Conservation (phyloP, 2,888 invertebrate genomes). For the Mechanitis mazaeus region DNA sequence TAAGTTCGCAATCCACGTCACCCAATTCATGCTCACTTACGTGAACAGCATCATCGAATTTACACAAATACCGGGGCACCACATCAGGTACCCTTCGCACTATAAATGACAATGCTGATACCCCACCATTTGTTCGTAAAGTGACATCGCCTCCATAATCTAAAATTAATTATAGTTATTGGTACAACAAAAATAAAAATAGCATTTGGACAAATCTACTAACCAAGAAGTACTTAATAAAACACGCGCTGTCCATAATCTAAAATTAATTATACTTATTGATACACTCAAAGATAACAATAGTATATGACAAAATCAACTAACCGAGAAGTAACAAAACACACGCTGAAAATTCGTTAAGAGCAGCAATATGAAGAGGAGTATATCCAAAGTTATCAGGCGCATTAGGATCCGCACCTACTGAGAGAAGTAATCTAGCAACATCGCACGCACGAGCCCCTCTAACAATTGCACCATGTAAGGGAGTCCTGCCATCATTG, state of each 20-base stretch:
- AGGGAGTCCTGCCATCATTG: constrained; percentile 84
- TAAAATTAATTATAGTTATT: constrained; percentile 34
- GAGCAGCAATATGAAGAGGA: constrained; percentile 87
- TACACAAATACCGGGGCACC: constrained; percentile 81
- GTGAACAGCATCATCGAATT: constrained; percentile 85
- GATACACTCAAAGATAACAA: background rate
- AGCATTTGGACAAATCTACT: constrained; percentile 16
- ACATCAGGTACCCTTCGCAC: constrained; percentile 90
- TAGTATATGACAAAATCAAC: background rate
- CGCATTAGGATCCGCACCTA: constrained; percentile 84
- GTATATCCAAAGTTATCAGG: constrained; percentile 90
- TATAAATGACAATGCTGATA: constrained; percentile 87
- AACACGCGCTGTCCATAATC: constrained; percentile 85
- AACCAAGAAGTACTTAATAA: constrained; percentile 81
- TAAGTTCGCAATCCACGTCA: constrained; percentile 90
- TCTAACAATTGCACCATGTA: constrained; percentile 88
- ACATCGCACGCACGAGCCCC: constrained; percentile 84
- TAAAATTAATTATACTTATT: constrained; percentile 34
- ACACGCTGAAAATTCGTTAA: constrained; percentile 87
- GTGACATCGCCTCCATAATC: constrained; percentile 90
- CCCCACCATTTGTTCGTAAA: constrained; percentile 86
- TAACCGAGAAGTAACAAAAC: constrained; percentile 81
- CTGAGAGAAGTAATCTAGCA: constrained; percentile 79
- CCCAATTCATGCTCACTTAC: constrained; percentile 90
- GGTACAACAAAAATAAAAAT: background rate